Conservation (phyloP, 2,888 invertebrate species). For the Lithophane leautieri region DNA sequence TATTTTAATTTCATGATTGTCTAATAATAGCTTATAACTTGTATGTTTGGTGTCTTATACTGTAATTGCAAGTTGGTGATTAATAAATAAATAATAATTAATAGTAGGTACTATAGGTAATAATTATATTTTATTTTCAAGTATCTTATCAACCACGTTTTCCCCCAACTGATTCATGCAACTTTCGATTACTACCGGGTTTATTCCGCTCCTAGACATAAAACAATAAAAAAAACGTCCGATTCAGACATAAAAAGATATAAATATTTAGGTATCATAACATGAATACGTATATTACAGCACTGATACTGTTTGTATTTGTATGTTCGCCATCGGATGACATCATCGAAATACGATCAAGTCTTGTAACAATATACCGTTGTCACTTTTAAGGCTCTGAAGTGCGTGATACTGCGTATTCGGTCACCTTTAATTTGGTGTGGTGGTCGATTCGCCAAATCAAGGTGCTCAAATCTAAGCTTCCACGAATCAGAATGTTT, state of each 20-base stretch:
- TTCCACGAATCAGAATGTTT: not conserved
- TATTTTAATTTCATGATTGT: no score
- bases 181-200: constrained; percentile 27
- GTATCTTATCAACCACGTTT: constrained; percentile 1
- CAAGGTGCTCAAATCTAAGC: not conserved
- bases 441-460: not conserved
- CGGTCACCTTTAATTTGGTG: not conserved
- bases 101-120: not conserved
- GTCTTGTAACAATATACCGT: constrained; percentile 42
- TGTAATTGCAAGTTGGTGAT: no score
- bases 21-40: no score
- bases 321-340: constrained; percentile 40
- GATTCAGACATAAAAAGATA: constrained; percentile 19
- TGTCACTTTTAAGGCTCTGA: constrained; percentile 31
- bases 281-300: constrained; percentile 30
- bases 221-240: constrained; percentile 41
- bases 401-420: constrained; percentile 23
- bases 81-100: no score
- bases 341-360: constrained; percentile 57
- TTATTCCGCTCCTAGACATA: constrained; percentile 35
- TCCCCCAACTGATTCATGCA: constrained; percentile 30
- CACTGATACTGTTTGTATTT: constrained; percentile 20
- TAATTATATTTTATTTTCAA: constrained; percentile 7
- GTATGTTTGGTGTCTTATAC: no score
- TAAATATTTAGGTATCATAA: constrained; percentile 21